phyloP scores from a whole-genome alignment of 2,113 vertebrate genomes.

The Psettodes erumei region DNA sequence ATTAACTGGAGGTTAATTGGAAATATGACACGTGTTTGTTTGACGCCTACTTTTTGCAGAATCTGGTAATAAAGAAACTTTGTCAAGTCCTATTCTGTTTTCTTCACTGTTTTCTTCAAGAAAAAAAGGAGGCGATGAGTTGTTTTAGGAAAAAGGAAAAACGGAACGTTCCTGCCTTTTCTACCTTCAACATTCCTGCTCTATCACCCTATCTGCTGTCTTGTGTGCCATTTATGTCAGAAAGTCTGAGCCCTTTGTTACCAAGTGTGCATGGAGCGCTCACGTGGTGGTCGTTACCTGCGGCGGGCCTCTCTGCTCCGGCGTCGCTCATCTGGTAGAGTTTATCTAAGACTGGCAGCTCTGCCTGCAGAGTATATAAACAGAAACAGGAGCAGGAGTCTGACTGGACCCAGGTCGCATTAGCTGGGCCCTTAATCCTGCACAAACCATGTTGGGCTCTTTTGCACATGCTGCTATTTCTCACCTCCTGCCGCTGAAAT shows the following conservation, averaged over 20 bases:
- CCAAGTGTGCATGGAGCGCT: constrained; percentile 18
- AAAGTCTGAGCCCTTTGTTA: constrained; percentile 35
- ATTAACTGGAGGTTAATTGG: constrained; percentile 68
- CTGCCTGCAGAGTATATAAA: constrained; percentile 18
- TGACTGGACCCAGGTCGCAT: neutral
- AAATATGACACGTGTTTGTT: constrained; percentile 57
- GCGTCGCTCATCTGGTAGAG: constrained; percentile 32
- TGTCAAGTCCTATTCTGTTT: neutral
- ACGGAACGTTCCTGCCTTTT: neutral
- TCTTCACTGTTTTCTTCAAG: no score
- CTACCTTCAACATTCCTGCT: constrained; percentile 3
- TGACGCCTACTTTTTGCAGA: constrained; percentile 53
- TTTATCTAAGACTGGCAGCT: constrained; percentile 43
- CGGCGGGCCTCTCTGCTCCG: constrained; percentile 4
- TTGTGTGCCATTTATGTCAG: constrained; percentile 12
- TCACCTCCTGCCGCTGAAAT: neutral
- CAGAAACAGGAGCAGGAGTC: constrained; percentile 12
- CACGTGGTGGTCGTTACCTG: constrained; percentile 49
- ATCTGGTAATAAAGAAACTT: constrained; percentile 1
- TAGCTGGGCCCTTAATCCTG: neutral
- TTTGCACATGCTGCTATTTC: constrained; percentile 16
- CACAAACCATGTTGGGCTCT: no score
- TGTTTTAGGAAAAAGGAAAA: neutral
- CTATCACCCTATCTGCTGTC: constrained; percentile 1
- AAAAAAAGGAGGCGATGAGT: constrained; percentile 25